Evolutionary conservation across 2,113 vertebrate species (phyloP), one percentile per base, ranked within the genome.

Genomic region (Zapornia atra): DNA sequence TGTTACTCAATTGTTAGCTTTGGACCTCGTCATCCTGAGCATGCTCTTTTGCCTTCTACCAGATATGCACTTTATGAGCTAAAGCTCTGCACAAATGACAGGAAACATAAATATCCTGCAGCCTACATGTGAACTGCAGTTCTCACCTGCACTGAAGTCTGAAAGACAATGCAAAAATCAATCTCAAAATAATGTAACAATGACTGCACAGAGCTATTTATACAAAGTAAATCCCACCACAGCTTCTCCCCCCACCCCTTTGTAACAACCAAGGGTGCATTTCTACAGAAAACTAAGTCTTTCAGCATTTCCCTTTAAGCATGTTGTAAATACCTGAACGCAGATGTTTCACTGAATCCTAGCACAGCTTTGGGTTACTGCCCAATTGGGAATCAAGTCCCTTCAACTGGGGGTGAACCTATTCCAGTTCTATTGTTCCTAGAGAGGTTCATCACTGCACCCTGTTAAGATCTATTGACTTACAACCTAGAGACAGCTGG

Each of bases 71-170:
- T 11, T 86, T 48, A 88, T 28, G 75, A 86, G 22, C 64, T 73
- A 66, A 66, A 73, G 46, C 34, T 61, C 42, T 48, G 21, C 38
- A 73, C 26, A 83, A 82, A 88, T 44, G 34, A 73, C 82, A 92
- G 90, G 85, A 96, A 92, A 90, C 50, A 73, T 33, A 53, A 88
- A 81, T 54, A 84, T 69, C 71, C 88, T 91, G 78, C 59, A 86
- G 77, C 40, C 44, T 36, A 54, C 63, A 42, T 3, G 6, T 10
- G 33, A 80, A 8, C 60, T 51, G 38, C n/a, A 71, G 26, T 9
- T 59, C 68, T 73, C 72, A 90, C 64, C 80, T 85, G 86, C 53
- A n/a, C 84, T 25, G 20, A 82, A 29, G 46, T n/a, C 36, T 19
- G 24, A 82, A 80, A 69, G 59, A 59, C 44, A 87, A 72, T 40